Conservation (phyloP, 2,113 vertebrate genomes). For the Eurypyga helias region DNA sequence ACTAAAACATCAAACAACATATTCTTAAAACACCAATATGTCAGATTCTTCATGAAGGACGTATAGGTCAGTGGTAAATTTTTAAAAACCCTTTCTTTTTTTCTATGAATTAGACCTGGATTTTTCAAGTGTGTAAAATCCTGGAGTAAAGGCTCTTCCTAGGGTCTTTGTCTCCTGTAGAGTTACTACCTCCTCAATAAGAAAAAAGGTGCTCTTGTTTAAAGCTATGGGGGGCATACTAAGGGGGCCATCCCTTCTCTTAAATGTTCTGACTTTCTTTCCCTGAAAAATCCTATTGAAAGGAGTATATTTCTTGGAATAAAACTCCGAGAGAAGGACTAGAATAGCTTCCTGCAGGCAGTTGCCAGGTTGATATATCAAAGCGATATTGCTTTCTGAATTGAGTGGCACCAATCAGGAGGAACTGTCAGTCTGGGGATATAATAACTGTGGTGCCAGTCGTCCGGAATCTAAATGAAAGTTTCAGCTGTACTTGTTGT, state of each 20-base stretch:
- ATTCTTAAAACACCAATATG: slow-evolving; percentile 9
- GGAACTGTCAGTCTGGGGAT: slow-evolving; percentile 62
- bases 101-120: background rate
- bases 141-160: slow-evolving; percentile 20
- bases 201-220: slow-evolving; percentile 29
- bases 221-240: slow-evolving; percentile 1
- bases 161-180: slow-evolving; percentile 9
- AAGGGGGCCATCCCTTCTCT: slow-evolving; percentile 44
- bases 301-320: slow-evolving; percentile 27
- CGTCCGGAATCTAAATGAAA: slow-evolving; percentile 54
- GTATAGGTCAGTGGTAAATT: background rate
- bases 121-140: slow-evolving; percentile 26
- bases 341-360: slow-evolving; percentile 65
- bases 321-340: slow-evolving; percentile 57
- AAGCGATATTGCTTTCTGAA: slow-evolving; percentile 58
- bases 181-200: slow-evolving; percentile 64
- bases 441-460: slow-evolving; percentile 63
- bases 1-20: slow-evolving; percentile 9
- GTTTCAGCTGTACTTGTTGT: slow-evolving; percentile 15
- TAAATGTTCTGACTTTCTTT: slow-evolving; percentile 31
- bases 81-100: background rate
- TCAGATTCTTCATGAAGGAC: slow-evolving; percentile 5
- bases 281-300: slow-evolving; percentile 46
- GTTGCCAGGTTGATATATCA: slow-evolving; percentile 60
- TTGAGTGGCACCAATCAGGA: slow-evolving; percentile 68